Evolutionary conservation across 92 coral and sea anemone species (phyloP).

Genomic region (Metridium senile): DNA sequence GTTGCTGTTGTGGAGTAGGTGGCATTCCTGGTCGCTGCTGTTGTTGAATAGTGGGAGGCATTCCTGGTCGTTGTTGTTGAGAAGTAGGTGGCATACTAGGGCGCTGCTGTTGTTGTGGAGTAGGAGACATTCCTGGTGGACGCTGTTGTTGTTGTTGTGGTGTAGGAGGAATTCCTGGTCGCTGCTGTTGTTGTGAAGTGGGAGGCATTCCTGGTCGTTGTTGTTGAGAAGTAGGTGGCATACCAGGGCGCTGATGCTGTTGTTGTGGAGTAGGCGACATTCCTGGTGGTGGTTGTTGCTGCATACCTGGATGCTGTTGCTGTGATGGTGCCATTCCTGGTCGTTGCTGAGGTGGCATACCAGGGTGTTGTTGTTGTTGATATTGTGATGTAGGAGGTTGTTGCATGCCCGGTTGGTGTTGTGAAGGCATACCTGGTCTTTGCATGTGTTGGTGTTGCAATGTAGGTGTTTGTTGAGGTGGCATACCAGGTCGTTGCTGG

Average conservation of each 20-base stretch:
- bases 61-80: conserved; percentile 30
- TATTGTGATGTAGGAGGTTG: conserved; percentile 14
- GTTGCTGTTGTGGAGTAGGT: conserved; percentile 17
- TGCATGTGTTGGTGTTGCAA: conserved; percentile 14
- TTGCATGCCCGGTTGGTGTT: conserved; percentile 16
- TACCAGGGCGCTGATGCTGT: conserved; percentile 15
- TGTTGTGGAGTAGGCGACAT: conserved; percentile 24
- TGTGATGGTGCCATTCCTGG: conserved; percentile 20
- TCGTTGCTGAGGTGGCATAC: conserved; percentile 13
- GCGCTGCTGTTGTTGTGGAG: conserved; percentile 6
- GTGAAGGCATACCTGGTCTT: conserved; percentile 47
- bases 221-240: conserved; percentile 25
- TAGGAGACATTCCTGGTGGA: conserved; percentile 15
- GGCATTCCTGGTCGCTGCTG: conserved; percentile 30
- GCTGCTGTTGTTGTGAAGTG: conserved; percentile 16
- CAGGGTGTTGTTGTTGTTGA: conserved; percentile 35
- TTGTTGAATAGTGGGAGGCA: conserved; percentile 12
- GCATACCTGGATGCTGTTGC: conserved; percentile 21
- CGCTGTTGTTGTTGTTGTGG: no score
- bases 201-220: conserved; percentile 37
- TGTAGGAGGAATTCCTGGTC: conserved; percentile 31
- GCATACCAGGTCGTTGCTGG: conserved; percentile 33
- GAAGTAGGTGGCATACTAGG: conserved; percentile 21
- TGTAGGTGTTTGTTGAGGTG: conserved; percentile 23
- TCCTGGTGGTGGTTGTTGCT: conserved; percentile 45